Percentiles rank a stretch among this genome's conserved stretches.
phyloP scores from a whole-genome alignment of 1,140 invertebrate species.

The Drosophila nikananu region DNA sequence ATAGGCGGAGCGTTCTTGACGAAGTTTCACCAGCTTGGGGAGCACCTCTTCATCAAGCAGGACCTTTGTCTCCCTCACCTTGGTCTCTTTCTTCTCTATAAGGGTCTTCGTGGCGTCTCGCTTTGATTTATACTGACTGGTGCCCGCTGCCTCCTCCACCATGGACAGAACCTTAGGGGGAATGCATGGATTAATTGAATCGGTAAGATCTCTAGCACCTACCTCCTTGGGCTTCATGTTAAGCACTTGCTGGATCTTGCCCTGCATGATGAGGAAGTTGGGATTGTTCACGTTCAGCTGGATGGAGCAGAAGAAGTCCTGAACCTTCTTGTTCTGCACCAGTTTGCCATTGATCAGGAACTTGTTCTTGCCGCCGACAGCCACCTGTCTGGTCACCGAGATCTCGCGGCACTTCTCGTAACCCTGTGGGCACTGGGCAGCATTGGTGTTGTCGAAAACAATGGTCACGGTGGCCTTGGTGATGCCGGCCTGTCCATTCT shows the following conservation, averaged over 20 bases:
- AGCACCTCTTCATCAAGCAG: constrained; percentile 95
- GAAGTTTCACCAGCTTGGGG: constrained; percentile 94
- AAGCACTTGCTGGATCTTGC: constrained; percentile 98
- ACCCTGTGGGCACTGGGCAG: constrained; percentile 93
- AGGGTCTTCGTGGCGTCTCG: constrained; percentile 94
- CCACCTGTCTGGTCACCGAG: constrained; percentile 94
- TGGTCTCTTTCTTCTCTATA: constrained; percentile 97
- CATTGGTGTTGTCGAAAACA: constrained; percentile 97
- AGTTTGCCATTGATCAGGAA: constrained; percentile 98
- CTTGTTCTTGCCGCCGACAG: constrained; percentile 94
- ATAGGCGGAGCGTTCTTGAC: constrained; percentile 94
- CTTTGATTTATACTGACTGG: constrained; percentile 98
- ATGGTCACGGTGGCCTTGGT: constrained; percentile 98
- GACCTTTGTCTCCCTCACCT: constrained; percentile 94
- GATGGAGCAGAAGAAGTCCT: constrained; percentile 98
- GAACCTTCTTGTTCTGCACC: constrained; percentile 95
- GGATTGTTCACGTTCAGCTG: constrained; percentile 99
- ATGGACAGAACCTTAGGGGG: constrained; percentile 94
- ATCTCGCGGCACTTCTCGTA: constrained; percentile 98
- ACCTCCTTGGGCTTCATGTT: constrained; percentile 99
- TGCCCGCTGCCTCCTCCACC: constrained; percentile 99
- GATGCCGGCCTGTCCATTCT: constrained; percentile 98
- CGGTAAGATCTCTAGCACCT: constrained; percentile 26
- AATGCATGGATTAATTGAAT: neutral
- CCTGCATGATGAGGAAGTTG: constrained; percentile 99